Evolutionary conservation across 2,113 vertebrate genomes (phyloP).

Genomic region (Vombatus ursinus): DNA sequence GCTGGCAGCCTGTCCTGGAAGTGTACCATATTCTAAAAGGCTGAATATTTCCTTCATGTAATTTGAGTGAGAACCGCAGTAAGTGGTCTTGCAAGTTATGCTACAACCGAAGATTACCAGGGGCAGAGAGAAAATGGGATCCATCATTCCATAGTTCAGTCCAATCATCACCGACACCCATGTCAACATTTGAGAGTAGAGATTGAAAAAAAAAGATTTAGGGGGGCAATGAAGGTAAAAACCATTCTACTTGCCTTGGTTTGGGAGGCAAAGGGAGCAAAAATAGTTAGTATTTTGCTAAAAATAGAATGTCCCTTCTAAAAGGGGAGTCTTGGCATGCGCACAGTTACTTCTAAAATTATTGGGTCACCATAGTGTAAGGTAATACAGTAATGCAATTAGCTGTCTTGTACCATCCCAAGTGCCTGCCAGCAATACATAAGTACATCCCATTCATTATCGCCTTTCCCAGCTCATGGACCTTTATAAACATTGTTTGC

Average conservation of each 20-base stretch:
- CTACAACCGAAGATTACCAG: conserved; percentile 50
- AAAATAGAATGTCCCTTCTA: conserved; percentile 48
- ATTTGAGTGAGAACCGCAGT: conserved; percentile 56
- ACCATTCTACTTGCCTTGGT: conserved; percentile 8
- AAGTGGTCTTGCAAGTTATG: conserved; percentile 34
- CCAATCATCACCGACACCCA: not conserved
- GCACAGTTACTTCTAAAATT: conserved; percentile 48
- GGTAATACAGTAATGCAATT: conserved; percentile 82
- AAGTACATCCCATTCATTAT: conserved; percentile 78
- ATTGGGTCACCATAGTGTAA: conserved; percentile 74
- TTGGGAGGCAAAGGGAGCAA: conserved; percentile 37
- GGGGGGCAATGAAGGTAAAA: conserved; percentile 8
- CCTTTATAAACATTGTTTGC: conserved; percentile 74
- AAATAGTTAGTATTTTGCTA: conserved; percentile 44
- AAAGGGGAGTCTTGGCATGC: conserved; percentile 50
- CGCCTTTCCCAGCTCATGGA: conserved; percentile 68
- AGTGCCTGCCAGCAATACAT: conserved; percentile 77
- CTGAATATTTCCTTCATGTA: conserved; percentile 57
- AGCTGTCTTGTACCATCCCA: conserved; percentile 73
- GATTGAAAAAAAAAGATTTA: conserved; percentile 35
- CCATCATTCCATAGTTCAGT: conserved; percentile 49
- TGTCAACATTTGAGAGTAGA: conserved; percentile 1
- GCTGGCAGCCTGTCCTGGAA: conserved; percentile 53
- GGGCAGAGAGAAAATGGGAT: conserved; percentile 43
- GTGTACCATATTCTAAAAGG: conserved; percentile 44